Conservation (phyloP, 2,113 vertebrate genomes). For the Arizona elegans region DNA sequence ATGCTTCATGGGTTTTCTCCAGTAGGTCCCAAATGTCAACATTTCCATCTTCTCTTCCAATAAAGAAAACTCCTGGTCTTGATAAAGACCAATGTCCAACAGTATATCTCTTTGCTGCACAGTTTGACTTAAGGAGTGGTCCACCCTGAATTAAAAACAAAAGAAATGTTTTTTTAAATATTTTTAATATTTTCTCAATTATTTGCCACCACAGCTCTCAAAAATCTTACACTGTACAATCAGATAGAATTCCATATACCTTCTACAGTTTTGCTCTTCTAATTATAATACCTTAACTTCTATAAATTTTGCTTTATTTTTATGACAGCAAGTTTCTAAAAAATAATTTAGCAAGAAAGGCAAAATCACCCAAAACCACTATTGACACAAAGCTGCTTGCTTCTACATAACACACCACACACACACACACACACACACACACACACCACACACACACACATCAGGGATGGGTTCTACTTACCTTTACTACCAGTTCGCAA, state of each 20-base stretch:
- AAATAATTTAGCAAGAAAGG: background rate
- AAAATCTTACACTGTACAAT: background rate
- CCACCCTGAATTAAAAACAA: conserved; percentile 67
- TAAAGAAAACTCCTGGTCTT: conserved; percentile 85
- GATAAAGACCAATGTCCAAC: conserved; percentile 87
- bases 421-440: background rate
- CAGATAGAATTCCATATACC: background rate
- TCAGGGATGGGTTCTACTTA: too few relatives aligned
- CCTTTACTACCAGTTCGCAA: too few relatives aligned
- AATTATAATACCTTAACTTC: background rate
- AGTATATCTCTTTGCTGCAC: conserved; percentile 70
- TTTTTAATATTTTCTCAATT: background rate
- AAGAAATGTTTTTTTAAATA: background rate
- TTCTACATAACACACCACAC: background rate
- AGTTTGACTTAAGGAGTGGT: conserved; percentile 75
- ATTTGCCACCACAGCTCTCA: background rate
- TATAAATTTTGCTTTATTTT: background rate
- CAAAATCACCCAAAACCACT: background rate
- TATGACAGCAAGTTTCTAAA: background rate
- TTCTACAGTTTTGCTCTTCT: background rate
- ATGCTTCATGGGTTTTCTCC: conserved; percentile 79
- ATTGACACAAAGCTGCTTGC: background rate
- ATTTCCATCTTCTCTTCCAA: conserved; percentile 84
- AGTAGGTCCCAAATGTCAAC: conserved; percentile 92
- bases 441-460: background rate